A percentile compares a stretch with the other conserved stretches of the same genome.
phyloP scores from a whole-genome alignment of 1,140 invertebrate species.

The Leptonema lineaticorne region DNA sequence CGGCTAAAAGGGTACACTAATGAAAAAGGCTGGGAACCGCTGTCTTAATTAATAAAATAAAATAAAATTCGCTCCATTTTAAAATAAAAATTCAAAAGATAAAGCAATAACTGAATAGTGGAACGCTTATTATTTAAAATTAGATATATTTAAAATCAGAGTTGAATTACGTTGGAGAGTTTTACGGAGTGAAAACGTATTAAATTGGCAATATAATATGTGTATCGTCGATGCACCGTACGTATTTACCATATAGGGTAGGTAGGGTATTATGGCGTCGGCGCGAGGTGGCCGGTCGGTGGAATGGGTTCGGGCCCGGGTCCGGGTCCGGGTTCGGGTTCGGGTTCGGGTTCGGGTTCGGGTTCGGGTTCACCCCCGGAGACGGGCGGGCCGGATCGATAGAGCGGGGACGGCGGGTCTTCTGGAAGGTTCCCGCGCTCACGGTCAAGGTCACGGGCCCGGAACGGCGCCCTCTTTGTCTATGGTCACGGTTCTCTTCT shows the following conservation, averaged over 20 bases:
- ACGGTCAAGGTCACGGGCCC: slow-evolving; percentile 36
- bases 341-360: too few species aligned
- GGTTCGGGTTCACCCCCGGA: neutral
- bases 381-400: slow-evolving; percentile 26
- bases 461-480: slow-evolving; percentile 35
- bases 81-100: too few species aligned
- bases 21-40: too few species aligned
- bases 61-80: too few species aligned
- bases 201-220: too few species aligned
- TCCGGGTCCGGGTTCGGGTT: neutral
- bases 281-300: neutral
- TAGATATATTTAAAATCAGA: too few species aligned
- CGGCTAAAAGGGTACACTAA: too few species aligned
- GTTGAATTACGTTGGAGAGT: too few species aligned
- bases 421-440: slow-evolving; percentile 34
- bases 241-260: neutral
- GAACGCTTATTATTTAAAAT: too few species aligned
- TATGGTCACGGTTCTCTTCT: slow-evolving; percentile 37
- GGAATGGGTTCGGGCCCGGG: neutral
- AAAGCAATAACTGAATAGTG: too few species aligned
- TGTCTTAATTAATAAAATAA: too few species aligned
- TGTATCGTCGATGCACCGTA: neutral
- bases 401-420: slow-evolving; percentile 22
- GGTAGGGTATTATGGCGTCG: neutral
- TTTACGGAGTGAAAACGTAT: too few species aligned